phyloP scores from a whole-genome alignment of 1,140 invertebrate genomes.

The Manduca sexta region DNA sequence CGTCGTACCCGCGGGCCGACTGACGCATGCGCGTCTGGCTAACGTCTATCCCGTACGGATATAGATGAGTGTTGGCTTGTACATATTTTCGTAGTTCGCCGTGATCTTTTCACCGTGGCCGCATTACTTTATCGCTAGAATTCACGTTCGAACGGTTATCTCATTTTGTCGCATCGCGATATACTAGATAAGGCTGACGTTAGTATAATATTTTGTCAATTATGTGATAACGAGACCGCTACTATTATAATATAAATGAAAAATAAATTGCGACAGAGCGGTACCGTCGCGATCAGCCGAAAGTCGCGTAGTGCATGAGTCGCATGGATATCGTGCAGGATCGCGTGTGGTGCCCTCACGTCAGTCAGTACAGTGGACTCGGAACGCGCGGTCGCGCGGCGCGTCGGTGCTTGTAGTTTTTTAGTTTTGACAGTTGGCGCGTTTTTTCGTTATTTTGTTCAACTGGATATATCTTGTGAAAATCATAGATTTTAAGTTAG shows the following conservation, averaged over 20 bases:
- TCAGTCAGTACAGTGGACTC: conserved; percentile 67
- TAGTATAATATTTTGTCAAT: conserved; percentile 60
- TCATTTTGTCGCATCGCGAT: conserved; percentile 64
- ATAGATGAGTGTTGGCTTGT: conserved; percentile 51
- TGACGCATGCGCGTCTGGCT: conserved; percentile 70
- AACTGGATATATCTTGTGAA: conserved; percentile 57
- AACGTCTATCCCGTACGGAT: conserved; percentile 62
- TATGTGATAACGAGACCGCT: conserved; percentile 49
- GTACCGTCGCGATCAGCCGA: conserved; percentile 24
- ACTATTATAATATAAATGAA: conserved; percentile 56
- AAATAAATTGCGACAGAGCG: conserved; percentile 55
- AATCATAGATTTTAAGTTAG: conserved; percentile 68
- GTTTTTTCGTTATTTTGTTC: conserved; percentile 61
- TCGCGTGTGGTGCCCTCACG: conserved; percentile 32
- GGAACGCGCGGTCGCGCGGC: conserved; percentile 56
- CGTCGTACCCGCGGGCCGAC: conserved; percentile 44
- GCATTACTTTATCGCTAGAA: conserved; percentile 50
- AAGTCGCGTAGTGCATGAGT: conserved; percentile 38
- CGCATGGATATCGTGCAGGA: conserved; percentile 34
- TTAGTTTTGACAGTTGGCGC: conserved; percentile 71
- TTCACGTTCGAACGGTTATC: conserved; percentile 51
- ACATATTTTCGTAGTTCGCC: conserved; percentile 45
- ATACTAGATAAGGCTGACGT: conserved; percentile 48
- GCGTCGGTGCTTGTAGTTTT: conserved; percentile 70
- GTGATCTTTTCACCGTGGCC: conserved; percentile 52